phyloP scores from a whole-genome alignment of 2,797 vertebrate genomes.

The Galaxias olidus region DNA sequence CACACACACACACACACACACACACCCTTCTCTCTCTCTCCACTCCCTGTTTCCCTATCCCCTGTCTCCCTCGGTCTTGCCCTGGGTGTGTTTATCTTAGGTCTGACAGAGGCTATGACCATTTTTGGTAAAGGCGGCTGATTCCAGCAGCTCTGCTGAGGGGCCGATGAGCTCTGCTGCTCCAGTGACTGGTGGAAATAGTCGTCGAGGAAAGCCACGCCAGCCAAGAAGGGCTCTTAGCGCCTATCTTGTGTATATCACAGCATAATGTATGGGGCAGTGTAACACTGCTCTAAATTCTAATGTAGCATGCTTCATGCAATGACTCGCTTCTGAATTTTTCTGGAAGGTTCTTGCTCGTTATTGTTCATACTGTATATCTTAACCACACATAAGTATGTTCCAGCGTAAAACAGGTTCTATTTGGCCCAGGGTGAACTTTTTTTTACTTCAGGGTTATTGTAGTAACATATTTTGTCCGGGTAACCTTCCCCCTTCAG shows the following conservation, averaged over 20 bases:
- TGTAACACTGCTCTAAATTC: slow-evolving; percentile 23
- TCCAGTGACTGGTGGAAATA: slow-evolving; percentile 64
- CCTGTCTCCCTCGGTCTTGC: slow-evolving; percentile 38
- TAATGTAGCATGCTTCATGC: neutral
- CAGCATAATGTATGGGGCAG: slow-evolving; percentile 15
- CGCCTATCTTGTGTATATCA: slow-evolving; percentile 56
- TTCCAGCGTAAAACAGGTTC: no score
- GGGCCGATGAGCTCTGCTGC: slow-evolving; percentile 47
- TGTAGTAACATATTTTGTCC: no score
- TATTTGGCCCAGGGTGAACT: no score
- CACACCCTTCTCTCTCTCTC: slow-evolving; percentile 31
- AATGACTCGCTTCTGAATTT: no score
- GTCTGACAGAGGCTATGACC: slow-evolving; percentile 71
- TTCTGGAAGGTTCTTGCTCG: no score
- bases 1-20: no score
- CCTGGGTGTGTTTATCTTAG: slow-evolving; percentile 70
- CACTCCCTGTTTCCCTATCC: slow-evolving; percentile 31
- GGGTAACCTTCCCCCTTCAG: no score
- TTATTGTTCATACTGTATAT: no score
- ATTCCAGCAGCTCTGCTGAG: slow-evolving; percentile 67
- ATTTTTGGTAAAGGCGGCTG: slow-evolving; percentile 78
- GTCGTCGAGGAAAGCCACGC: slow-evolving; percentile 66
- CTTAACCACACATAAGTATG: no score
- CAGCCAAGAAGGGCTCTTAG: slow-evolving; percentile 48
- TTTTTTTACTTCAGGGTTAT: no score